Conservation (phyloP, 2,888 invertebrate species). For the Drosophila neutralis region DNA sequence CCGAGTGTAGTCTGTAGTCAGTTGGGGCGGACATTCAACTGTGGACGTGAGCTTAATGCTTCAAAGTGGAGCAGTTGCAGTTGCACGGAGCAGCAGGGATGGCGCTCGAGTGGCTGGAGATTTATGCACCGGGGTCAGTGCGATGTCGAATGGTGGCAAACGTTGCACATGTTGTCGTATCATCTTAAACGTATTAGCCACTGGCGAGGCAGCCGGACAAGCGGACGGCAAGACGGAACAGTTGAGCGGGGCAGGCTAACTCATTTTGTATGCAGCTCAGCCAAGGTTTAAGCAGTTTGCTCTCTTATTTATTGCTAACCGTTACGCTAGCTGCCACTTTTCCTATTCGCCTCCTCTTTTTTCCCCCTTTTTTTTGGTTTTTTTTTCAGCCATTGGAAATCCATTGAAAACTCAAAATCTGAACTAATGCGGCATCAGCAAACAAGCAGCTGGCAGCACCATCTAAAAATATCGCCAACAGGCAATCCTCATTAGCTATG, state of each 20-base stretch:
- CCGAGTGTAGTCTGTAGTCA: conserved; percentile 23
- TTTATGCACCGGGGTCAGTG: conserved; percentile 58
- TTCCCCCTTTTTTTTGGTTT: not conserved
- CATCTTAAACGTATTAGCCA: conserved; percentile 81
- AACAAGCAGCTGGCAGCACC: conserved; percentile 51
- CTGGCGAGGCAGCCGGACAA: conserved; percentile 33
- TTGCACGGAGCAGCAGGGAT: conserved; percentile 16
- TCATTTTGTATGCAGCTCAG: conserved; percentile 78
- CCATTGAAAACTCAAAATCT: conserved; percentile 75
- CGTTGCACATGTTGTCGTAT: conserved; percentile 80
- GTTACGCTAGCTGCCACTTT: conserved; percentile 62
- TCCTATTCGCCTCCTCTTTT: not conserved
- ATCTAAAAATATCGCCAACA: conserved; percentile 59
- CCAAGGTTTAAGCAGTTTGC: conserved; percentile 75
- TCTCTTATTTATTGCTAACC: conserved; percentile 75
- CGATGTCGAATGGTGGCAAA: conserved; percentile 61
- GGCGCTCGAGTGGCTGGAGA: conserved; percentile 55
- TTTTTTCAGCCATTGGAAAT: conserved; percentile 37
- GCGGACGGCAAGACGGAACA: not conserved
- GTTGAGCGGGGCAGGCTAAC: conserved; percentile 30
- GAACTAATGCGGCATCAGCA: conserved; percentile 77
- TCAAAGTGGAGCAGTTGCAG: conserved; percentile 44
- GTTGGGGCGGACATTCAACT: conserved; percentile 45
- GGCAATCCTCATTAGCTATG: conserved; percentile 66
- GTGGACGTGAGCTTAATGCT: conserved; percentile 73